Evolutionary conservation across 2,888 invertebrate species (phyloP).

Genomic region (Stenolophus ochropezus): DNA sequence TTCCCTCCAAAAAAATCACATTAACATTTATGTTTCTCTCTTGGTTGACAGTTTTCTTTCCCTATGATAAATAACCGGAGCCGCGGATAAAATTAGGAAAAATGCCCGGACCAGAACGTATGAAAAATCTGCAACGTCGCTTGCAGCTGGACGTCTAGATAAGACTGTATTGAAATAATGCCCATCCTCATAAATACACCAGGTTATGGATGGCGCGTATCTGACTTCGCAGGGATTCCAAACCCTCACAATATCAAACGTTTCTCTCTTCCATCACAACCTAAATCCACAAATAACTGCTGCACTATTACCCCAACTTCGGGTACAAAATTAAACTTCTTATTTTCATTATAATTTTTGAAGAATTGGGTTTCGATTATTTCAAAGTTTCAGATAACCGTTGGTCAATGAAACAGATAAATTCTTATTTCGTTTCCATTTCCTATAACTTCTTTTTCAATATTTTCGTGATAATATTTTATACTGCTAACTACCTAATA

Average conservation of each 20-base stretch:
- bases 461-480: not conserved
- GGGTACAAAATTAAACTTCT: no score
- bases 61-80: slow-evolving; percentile 48
- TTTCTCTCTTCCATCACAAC: no score
- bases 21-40: slow-evolving; percentile 56
- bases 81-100: slow-evolving; percentile 50
- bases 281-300: no score
- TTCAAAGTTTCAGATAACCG: no score
- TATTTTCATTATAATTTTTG: no score
- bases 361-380: no score
- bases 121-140: slow-evolving; percentile 9
- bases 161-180: slow-evolving; percentile 47
- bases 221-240: not conserved
- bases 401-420: no score
- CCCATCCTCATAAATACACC: slow-evolving; percentile 27
- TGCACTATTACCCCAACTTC: no score
- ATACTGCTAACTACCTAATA: not conserved
- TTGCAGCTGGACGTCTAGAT: not conserved
- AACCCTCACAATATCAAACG: not conserved
- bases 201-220: slow-evolving; percentile 4
- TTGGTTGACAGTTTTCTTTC: slow-evolving; percentile 50
- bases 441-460: no score
- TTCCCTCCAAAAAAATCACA: slow-evolving; percentile 43
- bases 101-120: slow-evolving; percentile 27
- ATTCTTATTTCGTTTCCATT: no score